Evolutionary conservation across 2,888 invertebrate genomes (phyloP), one percentile per base, ranked within the genome.

Genomic region (Hydropsyche betteni): DNA sequence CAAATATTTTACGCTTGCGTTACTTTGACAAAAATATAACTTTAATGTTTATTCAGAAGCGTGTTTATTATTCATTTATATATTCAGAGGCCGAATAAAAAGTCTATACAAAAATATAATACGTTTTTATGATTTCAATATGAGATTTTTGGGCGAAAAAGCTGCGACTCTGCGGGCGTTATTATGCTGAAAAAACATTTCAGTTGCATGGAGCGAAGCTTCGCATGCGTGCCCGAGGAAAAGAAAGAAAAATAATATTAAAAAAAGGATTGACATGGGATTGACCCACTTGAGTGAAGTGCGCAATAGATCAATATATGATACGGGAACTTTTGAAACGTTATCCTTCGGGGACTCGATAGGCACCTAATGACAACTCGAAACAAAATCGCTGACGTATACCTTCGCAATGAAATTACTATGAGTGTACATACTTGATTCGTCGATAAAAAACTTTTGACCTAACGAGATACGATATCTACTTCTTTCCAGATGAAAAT

Each of bases 141-240:
- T 64, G 34, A 64, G 36, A 36, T 33, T 36, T 64, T 7, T 64
- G 36, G 64, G 7, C 4, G 10, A 4, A 44, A 33, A 61, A 64
- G 12, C 24, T 33, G 24, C 33, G 16, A 55, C 12, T 34, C 36
- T 34, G 36, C n/a, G 8, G 36, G n/a, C n/a, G 64, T 1, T 64
- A 64, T 64, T 64, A 64, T 64, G 36, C 64, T 64, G 64, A 64
- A 64, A 64, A 64, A 64, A 64, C 36, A 64, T 64, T 64, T 64
- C 34, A 34, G 64, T 36, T 64, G 36, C 64, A 64, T 36, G n/a
- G 10, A 44, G 34, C 34, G 36, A 64, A 64, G n/a, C 64, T 34
- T 16, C 24, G 16, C 34, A 64, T 34, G 64, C 64, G 8, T 64
- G 64, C n/a, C 64, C 34, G 64, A 64, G 34, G 64, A 64, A 64